These are phyloP conservation scores for Acrocyrtus sp. DNA, from an alignment of 2,888 invertebrate species.

Conservation along the genomic window DNA sequence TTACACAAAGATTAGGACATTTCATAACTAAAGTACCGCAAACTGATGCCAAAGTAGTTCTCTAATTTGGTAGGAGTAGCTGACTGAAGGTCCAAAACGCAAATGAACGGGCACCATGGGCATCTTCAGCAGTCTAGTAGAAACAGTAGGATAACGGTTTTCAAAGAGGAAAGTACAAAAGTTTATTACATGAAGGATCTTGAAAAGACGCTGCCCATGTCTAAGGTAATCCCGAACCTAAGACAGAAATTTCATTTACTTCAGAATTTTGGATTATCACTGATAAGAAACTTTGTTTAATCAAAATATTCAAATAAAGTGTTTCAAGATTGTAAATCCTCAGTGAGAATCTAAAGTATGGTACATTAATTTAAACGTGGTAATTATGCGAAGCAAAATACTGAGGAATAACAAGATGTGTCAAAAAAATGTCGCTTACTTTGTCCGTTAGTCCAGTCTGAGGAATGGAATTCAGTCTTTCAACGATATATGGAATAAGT, in stretches of 20 bases:
- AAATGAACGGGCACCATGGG: conserved; percentile 45
- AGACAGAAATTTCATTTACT: background rate
- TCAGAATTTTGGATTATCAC: background rate
- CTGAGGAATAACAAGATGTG: no score
- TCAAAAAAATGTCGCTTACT: background rate
- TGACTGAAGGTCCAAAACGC: conserved; percentile 37
- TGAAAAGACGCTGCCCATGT: conserved; percentile 14
- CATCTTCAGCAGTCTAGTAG: conserved; percentile 37
- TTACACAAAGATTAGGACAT: background rate
- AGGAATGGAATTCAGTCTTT: conserved; percentile 36
- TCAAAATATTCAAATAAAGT: no score
- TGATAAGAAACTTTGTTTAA: no score
- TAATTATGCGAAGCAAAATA: no score
- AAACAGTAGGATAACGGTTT: conserved; percentile 56
- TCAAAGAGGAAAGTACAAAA: conserved; percentile 56
- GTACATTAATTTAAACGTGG: no score
- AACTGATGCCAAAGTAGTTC: conserved; percentile 61
- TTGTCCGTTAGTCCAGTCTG: no score
- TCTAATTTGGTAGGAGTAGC: conserved; percentile 57
- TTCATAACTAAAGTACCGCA: conserved; percentile 40
- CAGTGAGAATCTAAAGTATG: no score
- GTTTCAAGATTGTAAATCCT: no score
- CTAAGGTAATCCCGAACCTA: conserved; percentile 37
- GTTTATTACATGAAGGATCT: conserved; percentile 42
- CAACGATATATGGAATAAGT: conserved; percentile 44